Percentiles rank a stretch among this genome's conserved stretches.
phyloP scores from a whole-genome alignment of 1,140 invertebrate species.

The Cylas formicarius region DNA sequence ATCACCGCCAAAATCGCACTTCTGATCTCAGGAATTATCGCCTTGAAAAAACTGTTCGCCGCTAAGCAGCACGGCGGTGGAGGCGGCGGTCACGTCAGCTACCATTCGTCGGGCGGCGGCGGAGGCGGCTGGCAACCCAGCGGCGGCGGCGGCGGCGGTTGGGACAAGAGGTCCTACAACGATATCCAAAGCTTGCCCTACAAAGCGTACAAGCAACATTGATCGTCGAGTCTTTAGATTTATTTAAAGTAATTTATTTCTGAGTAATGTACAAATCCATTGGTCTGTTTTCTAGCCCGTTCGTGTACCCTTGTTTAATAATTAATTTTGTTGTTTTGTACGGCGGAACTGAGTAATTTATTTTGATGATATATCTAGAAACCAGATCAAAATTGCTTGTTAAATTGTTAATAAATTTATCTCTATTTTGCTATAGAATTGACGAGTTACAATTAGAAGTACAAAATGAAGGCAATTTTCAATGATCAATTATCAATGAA shows the following conservation, averaged over 20 bases:
- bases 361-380: too few species aligned
- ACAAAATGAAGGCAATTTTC: too few species aligned
- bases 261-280: slow-evolving; percentile 3
- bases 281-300: slow-evolving; percentile 1
- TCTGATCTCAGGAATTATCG: slow-evolving; percentile 66
- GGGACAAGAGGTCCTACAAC: slow-evolving; percentile 47
- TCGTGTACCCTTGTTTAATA: too few species aligned
- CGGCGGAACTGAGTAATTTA: too few species aligned
- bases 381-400: too few species aligned
- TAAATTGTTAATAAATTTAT: too few species aligned
- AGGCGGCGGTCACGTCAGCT: slow-evolving; percentile 47
- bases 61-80: slow-evolving; percentile 54
- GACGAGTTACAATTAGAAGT: too few species aligned
- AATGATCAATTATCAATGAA: too few species aligned
- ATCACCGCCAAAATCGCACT: slow-evolving; percentile 73
- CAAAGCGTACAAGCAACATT: slow-evolving; percentile 45
- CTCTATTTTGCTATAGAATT: too few species aligned
- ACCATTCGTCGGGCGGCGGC: slow-evolving; percentile 49
- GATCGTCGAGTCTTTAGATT: slow-evolving; percentile 1
- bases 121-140: slow-evolving; percentile 43
- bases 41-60: slow-evolving; percentile 66
- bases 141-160: slow-evolving; percentile 47
- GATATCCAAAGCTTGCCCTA: slow-evolving; percentile 63
- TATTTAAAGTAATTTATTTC: slow-evolving; percentile 11
- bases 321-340: too few species aligned